Evolutionary conservation across 2,797 vertebrate genomes (phyloP).

Genomic region (Centropyge bicolor): DNA sequence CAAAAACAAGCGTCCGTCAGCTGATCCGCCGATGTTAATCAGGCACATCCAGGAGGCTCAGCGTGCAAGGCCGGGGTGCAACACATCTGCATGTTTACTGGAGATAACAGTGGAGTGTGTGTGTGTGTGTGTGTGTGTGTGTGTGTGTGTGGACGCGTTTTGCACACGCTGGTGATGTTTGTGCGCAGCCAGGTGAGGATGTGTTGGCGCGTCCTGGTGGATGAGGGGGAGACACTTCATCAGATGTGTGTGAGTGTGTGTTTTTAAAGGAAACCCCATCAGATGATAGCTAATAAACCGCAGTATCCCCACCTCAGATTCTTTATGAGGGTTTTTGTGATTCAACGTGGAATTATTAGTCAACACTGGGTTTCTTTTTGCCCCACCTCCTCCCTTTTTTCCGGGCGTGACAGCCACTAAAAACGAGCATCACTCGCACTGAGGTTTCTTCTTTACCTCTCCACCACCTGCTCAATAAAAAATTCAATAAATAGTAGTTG

Average conservation of each 20-base stretch:
- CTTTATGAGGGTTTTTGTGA: constrained; percentile 20
- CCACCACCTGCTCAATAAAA: constrained; percentile 24
- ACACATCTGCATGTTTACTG: constrained; percentile 70
- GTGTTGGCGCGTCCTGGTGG: constrained; percentile 72
- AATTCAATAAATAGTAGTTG: not conserved
- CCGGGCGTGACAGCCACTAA: constrained; percentile 75
- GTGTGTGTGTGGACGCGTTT: constrained; percentile 45
- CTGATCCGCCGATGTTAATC: constrained; percentile 68
- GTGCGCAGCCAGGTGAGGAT: constrained; percentile 75
- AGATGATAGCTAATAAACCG: constrained; percentile 29
- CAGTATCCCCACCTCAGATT: constrained; percentile 38
- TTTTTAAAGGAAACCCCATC: constrained; percentile 8
- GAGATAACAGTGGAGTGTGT: constrained; percentile 12
- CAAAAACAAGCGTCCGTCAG: constrained; percentile 77
- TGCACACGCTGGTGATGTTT: constrained; percentile 30
- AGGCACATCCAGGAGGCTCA: constrained; percentile 24
- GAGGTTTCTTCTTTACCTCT: constrained; percentile 35
- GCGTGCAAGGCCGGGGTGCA: constrained; percentile 42
- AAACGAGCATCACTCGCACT: constrained; percentile 49
- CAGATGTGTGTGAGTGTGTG: constrained; percentile 1
- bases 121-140: constrained; percentile 18
- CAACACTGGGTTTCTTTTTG: constrained; percentile 6
- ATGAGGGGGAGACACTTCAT: constrained; percentile 39
- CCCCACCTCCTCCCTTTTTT: constrained; percentile 14
- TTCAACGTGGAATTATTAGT: constrained; percentile 44